Evolutionary conservation across 2,797 vertebrate genomes (phyloP), one percentile per base, ranked within the genome.

Genomic region (Aeoliscus strigatus): DNA sequence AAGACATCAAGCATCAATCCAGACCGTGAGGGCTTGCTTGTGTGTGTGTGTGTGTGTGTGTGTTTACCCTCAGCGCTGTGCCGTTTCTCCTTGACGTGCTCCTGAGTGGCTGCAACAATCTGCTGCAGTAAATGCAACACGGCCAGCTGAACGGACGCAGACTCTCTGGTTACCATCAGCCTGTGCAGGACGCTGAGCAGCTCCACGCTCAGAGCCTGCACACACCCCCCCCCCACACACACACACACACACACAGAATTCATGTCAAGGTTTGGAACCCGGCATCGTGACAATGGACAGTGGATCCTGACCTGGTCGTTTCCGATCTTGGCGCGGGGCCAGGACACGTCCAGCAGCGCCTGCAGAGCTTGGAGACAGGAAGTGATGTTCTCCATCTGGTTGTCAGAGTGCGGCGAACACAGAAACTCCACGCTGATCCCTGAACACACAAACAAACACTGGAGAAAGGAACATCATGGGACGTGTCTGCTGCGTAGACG

Each of bases 371-470:
- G 78, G 47, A 97, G 79, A 70, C 93, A 96, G 40, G 91, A 90
- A 49, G 73, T 85, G 42, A 97, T 94, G 66, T 90, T 92, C 65
- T 96, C 93, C 90, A 91, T 91, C 66, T 92, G 88, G 69, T 89
- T 86, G 52, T 91, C 88, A 12, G 90, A 90, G 37, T 88, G 88
- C 4, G 90, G 91, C 12, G 91, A 96, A 63, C 93, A 95, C 6
- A 97, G 88, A 79, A 94, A 96, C 82, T 93, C 91, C 65, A 97
- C 90, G 5, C 91, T 90, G 76, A 96, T 89, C 28, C 94, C 93
- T 96, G 71, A 39, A 21, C 3, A 5, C 10, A 37, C 2, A 9
- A 2, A 40, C 11, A 33, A 3, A 2, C 1, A 11, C 23, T 31
- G 12, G n/a, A n/a, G n/a, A n/a, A n/a, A n/a, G n/a, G n/a, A n/a